phyloP scores from a whole-genome alignment of 2,888 invertebrate genomes.

The Linnaemya tessellans region DNA sequence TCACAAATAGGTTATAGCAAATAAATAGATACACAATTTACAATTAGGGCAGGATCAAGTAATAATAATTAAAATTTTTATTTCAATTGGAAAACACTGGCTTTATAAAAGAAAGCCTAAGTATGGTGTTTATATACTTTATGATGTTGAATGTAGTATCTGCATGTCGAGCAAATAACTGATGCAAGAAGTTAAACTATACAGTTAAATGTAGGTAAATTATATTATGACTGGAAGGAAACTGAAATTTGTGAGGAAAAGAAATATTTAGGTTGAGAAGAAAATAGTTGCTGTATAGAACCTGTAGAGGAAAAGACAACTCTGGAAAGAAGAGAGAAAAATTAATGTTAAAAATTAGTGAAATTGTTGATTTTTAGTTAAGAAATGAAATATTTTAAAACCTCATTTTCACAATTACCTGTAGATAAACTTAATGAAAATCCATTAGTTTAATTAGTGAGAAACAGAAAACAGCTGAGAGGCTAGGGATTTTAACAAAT shows the following conservation, averaged over 20 bases:
- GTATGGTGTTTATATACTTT: background rate
- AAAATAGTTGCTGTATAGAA: background rate
- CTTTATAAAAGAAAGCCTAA: background rate
- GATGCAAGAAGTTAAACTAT: too few relatives aligned
- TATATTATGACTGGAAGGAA: slow-evolving; percentile 51
- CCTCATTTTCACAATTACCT: slow-evolving; percentile 45
- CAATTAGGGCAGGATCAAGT: slow-evolving; percentile 32
- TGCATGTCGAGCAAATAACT: too few relatives aligned
- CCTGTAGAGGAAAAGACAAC: background rate
- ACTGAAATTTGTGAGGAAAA: background rate
- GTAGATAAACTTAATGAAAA: background rate
- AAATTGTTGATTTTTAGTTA: background rate
- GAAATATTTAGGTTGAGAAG: background rate
- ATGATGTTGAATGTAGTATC: too few relatives aligned
- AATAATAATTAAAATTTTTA: slow-evolving; percentile 46
- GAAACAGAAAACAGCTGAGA: slow-evolving; percentile 28
- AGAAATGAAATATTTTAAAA: background rate
- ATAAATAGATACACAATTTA: slow-evolving; percentile 8
- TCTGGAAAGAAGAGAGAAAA: slow-evolving; percentile 50
- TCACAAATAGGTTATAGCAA: slow-evolving; percentile 17
- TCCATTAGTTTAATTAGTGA: slow-evolving; percentile 20
- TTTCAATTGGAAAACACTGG: slow-evolving; percentile 17
- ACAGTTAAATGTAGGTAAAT: slow-evolving; percentile 30
- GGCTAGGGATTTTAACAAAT: slow-evolving; percentile 37
- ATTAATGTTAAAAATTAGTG: background rate